Base-by-base conservation (phyloP, 1,140 invertebrate species). In the Chlorops oryzae region DNA sequence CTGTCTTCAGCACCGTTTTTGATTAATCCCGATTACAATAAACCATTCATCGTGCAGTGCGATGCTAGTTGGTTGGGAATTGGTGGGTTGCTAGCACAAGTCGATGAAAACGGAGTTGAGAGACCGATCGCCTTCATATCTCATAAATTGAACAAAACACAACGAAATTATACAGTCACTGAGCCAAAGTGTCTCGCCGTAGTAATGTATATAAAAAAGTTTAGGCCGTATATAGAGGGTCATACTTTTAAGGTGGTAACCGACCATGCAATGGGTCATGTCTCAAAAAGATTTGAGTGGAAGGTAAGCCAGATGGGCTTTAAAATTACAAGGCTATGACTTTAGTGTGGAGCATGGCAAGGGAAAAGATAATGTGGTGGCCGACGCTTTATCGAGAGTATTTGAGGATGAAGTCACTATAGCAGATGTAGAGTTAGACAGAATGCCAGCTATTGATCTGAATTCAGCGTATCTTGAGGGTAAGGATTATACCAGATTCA, bases 101-200 rank as follows among this genome's bases (percentile, higher is more conserved):
- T 38, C 10, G 39, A 23, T 3, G 47, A 46, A 1, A 47, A 58
- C 3, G 49, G 45, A 4, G 13, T 32, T 7, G 52, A 48, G 35
- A 13, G 39, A 21, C 51, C 62, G 0, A 55, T 63, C 9, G 57
- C 58, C 2, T 65, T 54, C 28, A 54, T 52, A 7, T 58, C 49
- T 5, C 37, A 54, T 5, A 54, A 57, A 5, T 23, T 66, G 3
- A 23, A 57, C n/a, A 57, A 51, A n/a, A 46, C 50, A 1, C 56
- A 65, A 24, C 51, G 50, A 21, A 58, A 57, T 23, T 59, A 55
- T 27, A 37, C 52, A 1, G 56, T 59, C 3, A 55, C 56, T 10
- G 50, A 58, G 18, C 46, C 51, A 34, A 54, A 58, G 47, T 51
- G 52, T 23, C 39, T 55, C 13, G 58, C 50, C 2, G 53, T 47